phyloP scores from a whole-genome alignment of 2,113 vertebrate species.

The Zonotrichia leucophrys region DNA sequence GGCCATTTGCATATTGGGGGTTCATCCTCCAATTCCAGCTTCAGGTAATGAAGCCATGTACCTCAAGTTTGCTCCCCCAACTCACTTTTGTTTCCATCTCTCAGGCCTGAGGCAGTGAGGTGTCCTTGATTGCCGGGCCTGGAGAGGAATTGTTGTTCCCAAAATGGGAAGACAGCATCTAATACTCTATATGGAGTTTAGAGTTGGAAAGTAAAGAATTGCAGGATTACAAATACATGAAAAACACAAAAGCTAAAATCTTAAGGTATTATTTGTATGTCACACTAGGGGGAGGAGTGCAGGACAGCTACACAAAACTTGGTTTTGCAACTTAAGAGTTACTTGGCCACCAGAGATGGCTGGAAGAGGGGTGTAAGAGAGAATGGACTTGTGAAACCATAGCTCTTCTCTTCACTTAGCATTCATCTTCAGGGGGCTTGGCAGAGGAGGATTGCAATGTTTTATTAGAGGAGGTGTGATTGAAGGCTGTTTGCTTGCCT shows the following conservation, averaged over 20 bases:
- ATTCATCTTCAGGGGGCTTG: background rate
- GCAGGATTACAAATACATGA: background rate
- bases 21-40: background rate
- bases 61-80: background rate
- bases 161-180: background rate
- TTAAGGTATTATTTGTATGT: background rate
- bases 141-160: background rate
- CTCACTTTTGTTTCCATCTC: background rate
- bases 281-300: fast-evolving
- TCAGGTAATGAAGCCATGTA: background rate
- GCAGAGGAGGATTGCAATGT: background rate
- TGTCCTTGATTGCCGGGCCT: background rate
- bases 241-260: background rate
- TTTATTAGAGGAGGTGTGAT: background rate
- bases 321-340: background rate
- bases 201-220: background rate
- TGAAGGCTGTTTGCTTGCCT: background rate
- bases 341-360: background rate
- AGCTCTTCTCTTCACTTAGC: background rate
- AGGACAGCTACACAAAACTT: background rate
- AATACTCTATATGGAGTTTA: background rate
- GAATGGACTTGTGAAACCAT: background rate
- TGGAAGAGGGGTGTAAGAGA: background rate
- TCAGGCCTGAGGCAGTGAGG: background rate
- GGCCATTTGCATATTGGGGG: background rate